phyloP scores from a whole-genome alignment of 2,797 vertebrate species.

The Pyrocephalus nanus region DNA sequence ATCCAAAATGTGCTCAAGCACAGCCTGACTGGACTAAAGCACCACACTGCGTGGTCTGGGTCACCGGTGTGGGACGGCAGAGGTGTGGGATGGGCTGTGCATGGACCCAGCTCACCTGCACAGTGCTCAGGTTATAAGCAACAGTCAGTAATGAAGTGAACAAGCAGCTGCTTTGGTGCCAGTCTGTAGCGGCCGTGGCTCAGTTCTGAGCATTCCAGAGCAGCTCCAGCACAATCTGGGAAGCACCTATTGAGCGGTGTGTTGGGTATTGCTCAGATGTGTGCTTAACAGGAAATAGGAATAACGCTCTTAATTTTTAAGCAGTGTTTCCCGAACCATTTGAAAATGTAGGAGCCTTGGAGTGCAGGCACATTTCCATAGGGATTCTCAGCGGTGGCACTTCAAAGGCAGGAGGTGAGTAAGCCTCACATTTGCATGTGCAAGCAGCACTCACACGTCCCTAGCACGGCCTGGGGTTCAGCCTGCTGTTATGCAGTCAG shows the following conservation, averaged over 20 bases:
- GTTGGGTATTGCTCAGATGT: background rate
- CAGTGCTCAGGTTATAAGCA: background rate
- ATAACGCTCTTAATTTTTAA: background rate
- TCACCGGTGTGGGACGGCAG: background rate
- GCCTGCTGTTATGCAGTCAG: background rate
- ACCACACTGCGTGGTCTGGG: accelerated
- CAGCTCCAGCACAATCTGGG: background rate
- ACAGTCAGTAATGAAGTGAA: background rate
- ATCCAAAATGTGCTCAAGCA: background rate
- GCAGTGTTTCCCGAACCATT: background rate
- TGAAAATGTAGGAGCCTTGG: background rate
- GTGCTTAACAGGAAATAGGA: background rate
- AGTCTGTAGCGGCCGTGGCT: background rate
- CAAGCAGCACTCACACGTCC: slow-evolving; percentile 4
- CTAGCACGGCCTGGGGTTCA: background rate
- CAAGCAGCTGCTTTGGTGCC: background rate
- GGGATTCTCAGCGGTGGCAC: background rate
- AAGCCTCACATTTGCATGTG: slow-evolving; percentile 42
- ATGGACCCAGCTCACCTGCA: background rate
- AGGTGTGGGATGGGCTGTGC: background rate
- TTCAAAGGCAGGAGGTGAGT: slow-evolving; percentile 44
- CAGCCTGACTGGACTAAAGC: background rate
- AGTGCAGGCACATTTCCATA: background rate
- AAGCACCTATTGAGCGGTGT: background rate
- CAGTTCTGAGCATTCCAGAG: background rate